Evolutionary conservation across 2,888 invertebrate genomes (phyloP).

Genomic region (Amiota mariae): DNA sequence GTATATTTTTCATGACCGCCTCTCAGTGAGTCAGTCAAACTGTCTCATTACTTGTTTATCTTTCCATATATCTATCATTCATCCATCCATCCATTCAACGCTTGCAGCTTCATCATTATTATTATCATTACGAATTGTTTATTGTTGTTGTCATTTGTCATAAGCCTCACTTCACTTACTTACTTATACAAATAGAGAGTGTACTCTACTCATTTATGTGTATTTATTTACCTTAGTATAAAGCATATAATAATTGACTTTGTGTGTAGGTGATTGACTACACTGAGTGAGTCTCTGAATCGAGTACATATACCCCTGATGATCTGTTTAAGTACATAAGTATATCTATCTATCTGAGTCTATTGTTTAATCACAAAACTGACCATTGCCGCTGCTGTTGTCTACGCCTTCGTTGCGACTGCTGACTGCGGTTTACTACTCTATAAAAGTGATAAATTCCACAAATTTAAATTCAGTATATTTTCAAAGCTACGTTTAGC

Average conservation of each 20-base stretch:
- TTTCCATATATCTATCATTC: not conserved
- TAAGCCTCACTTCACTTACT: too few relatives aligned
- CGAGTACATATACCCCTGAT: not conserved
- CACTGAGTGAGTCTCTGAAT: slow-evolving; percentile 1
- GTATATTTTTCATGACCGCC: not conserved
- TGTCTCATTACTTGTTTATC: slow-evolving; percentile 13
- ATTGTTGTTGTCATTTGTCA: not conserved
- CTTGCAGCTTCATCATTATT: not conserved
- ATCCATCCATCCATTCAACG: not conserved
- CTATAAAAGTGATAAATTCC: slow-evolving; percentile 64
- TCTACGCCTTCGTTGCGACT: slow-evolving; percentile 3
- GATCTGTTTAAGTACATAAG: not conserved
- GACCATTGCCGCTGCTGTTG: slow-evolving; percentile 45
- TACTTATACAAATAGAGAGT: not conserved
- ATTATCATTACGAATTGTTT: not conserved
- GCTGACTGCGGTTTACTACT: slow-evolving; percentile 29
- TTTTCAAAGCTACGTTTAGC: slow-evolving; percentile 43
- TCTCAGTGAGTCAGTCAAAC: slow-evolving; percentile 10
- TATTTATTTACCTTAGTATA: not conserved
- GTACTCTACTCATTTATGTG: not conserved
- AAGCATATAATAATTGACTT: not conserved
- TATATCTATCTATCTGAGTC: not conserved
- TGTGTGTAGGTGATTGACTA: slow-evolving; percentile 5
- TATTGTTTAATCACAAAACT: slow-evolving; percentile 3
- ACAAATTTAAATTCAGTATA: slow-evolving; percentile 58